Evolutionary conservation across 2,113 vertebrate genomes (phyloP).

Genomic region (Leucopsar rothschildi): DNA sequence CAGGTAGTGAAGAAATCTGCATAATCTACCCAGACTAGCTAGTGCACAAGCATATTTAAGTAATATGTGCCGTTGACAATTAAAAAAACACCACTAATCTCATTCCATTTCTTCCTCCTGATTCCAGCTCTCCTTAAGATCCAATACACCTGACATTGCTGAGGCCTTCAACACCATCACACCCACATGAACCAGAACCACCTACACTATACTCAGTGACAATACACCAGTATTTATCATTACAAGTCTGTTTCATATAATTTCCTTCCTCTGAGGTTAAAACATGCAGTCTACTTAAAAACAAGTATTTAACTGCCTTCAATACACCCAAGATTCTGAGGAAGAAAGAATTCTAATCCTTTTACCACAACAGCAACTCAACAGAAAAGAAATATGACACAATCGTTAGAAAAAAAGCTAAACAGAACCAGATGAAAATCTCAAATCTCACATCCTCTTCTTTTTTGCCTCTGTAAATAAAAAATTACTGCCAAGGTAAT

Average conservation of each 20-base stretch:
- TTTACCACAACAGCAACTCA: background rate
- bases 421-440: background rate
- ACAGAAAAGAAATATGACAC: background rate
- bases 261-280: background rate
- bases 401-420: background rate
- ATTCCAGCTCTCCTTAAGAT: background rate
- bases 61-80: background rate
- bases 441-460: background rate
- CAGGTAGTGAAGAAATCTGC: background rate
- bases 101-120: background rate
- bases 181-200: background rate
- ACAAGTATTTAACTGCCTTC: background rate
- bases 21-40: background rate
- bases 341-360: background rate
- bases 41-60: background rate
- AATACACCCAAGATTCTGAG: background rate
- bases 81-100: background rate
- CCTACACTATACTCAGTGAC: background rate
- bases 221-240: background rate
- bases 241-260: background rate
- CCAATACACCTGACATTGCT: background rate
- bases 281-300: background rate
- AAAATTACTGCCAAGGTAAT: background rate
- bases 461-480: background rate
- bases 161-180: background rate